Evolutionary conservation across 2,797 vertebrate genomes (phyloP).

Genomic region (Smutsia temminckii): DNA sequence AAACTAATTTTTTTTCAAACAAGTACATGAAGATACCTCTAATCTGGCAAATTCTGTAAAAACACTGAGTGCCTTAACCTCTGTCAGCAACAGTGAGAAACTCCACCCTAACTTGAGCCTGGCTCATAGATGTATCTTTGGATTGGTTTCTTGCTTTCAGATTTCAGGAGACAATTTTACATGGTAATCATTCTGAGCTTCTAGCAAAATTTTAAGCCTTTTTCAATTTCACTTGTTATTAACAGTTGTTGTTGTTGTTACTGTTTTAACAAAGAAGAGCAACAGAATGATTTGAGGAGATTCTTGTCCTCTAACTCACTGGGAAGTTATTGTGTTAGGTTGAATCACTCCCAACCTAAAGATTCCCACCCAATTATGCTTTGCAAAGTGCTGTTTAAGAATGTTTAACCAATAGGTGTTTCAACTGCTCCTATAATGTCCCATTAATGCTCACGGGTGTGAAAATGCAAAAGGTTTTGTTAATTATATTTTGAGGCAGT

Average conservation of each 20-base stretch:
- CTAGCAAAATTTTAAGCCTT: not conserved
- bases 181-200: not conserved
- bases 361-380: not conserved
- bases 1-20: constrained; percentile 24
- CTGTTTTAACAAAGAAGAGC: not conserved
- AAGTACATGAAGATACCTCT: not conserved
- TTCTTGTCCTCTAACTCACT: not conserved
- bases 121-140: not conserved
- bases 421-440: not conserved
- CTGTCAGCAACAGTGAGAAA: not conserved
- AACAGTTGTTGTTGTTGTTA: not conserved
- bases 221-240: not conserved
- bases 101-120: not conserved
- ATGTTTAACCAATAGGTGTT: not conserved
- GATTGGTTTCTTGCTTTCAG: not conserved
- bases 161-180: not conserved
- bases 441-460: not conserved
- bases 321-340: not conserved
- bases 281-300: not conserved
- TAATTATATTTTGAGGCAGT: not conserved
- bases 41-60: not conserved
- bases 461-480: not conserved
- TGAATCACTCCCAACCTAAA: not conserved
- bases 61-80: not conserved
- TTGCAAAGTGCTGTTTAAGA: not conserved